These are phyloP conservation scores for Nephrotoma appendiculata DNA, from an alignment of 2,888 invertebrate genomes.

Conservation along the genomic window DNA sequence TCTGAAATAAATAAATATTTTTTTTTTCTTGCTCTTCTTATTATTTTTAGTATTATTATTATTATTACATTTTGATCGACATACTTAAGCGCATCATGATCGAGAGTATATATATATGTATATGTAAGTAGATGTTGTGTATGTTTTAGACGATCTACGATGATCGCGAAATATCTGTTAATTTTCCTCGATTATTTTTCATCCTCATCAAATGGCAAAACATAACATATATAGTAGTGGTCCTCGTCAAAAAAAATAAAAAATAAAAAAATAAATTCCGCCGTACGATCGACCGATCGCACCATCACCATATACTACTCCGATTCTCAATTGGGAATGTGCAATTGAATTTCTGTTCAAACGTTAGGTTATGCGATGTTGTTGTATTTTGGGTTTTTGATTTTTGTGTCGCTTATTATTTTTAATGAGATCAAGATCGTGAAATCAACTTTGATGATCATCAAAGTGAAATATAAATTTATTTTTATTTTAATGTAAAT, in stretches of 20 bases:
- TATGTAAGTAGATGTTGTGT: not conserved
- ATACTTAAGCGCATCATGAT: not conserved
- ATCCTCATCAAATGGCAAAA: not conserved
- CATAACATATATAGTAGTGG: not conserved
- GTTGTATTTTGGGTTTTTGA: not conserved
- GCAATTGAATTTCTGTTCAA: not conserved
- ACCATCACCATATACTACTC: not conserved
- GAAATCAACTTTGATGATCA: slow-evolving; percentile 3
- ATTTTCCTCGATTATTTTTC: not conserved
- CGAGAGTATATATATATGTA: not conserved
- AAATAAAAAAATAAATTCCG: not conserved
- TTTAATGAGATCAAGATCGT: slow-evolving; percentile 3
- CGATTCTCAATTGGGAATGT: not conserved
- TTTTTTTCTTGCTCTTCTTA: not conserved
- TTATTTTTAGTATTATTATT: not conserved
- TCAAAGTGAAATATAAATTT: not conserved
- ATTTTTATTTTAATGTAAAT: not conserved
- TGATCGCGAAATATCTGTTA: slow-evolving; percentile 1
- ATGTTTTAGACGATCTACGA: not conserved
- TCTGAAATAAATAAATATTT: not conserved
- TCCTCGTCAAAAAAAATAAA: not conserved
- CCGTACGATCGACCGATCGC: not conserved
- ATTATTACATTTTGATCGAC: not conserved
- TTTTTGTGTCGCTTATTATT: slow-evolving; percentile 1
- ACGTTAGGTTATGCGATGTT: not conserved